Percentiles rank a stretch among this genome's conserved stretches.
Conservation (phyloP, 2,113 vertebrate genomes). For the Aspiorhynchus laticeps region DNA sequence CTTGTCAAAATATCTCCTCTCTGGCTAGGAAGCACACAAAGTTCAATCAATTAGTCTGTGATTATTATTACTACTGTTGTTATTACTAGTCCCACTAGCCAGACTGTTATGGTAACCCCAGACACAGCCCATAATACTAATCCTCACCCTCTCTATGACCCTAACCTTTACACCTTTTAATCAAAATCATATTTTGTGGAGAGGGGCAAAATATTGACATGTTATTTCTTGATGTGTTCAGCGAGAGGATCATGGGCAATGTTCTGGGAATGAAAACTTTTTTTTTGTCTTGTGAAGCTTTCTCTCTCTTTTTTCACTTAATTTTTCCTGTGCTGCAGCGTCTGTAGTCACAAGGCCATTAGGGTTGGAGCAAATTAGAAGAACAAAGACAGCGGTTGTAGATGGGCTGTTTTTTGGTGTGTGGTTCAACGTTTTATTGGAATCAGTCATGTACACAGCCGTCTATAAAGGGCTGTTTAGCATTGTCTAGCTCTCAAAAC, state of each 20-base stretch:
- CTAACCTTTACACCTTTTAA: conserved; percentile 81
- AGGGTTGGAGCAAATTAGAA: conserved; percentile 69
- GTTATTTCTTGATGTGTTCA: conserved; percentile 68
- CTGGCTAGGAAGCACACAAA: conserved; percentile 73
- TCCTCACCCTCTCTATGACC: conserved; percentile 78
- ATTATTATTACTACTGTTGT: conserved; percentile 83
- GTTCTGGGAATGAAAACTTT: conserved; percentile 67
- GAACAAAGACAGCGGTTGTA: conserved; percentile 69
- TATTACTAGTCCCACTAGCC: conserved; percentile 78
- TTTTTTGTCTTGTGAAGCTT: conserved; percentile 48
- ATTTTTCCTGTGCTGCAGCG: conserved; percentile 61
- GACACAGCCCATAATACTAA: conserved; percentile 72
- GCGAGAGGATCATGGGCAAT: conserved; percentile 62
- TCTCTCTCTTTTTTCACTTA: neutral
- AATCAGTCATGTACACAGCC: conserved; percentile 64
- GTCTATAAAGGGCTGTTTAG: conserved; percentile 53
- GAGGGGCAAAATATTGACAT: conserved; percentile 77
- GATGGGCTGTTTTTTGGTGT: conserved; percentile 64
- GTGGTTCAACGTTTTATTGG: conserved; percentile 64
- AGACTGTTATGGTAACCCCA: conserved; percentile 80
- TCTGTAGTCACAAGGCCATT: conserved; percentile 68
- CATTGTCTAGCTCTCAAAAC: conserved; percentile 64
- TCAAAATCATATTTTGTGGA: conserved; percentile 79
- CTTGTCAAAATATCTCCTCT: conserved; percentile 74
- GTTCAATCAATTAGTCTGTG: conserved; percentile 82